Percentiles rank a stretch among this genome's conserved stretches.
These are phyloP conservation scores for Nemopilema nomurai DNA, from an alignment of 30 jellyfish, hydroid and myxozoan species.

Conservation along the genomic window DNA sequence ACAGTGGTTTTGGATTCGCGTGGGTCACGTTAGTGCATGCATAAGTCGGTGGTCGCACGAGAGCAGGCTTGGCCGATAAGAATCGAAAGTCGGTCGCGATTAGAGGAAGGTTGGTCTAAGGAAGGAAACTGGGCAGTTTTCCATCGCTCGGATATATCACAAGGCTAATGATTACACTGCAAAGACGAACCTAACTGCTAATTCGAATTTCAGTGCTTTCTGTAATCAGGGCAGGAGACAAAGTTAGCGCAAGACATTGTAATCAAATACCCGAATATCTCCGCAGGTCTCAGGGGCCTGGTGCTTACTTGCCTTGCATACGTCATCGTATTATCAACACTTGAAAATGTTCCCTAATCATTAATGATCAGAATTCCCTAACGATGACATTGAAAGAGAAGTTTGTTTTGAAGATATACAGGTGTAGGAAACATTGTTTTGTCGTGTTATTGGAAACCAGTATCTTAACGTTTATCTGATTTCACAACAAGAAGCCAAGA, in stretches of 20 bases:
- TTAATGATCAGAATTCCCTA: no score
- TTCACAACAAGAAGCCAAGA: neutral
- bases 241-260: no score
- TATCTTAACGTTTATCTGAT: neutral
- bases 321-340: no score
- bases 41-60: neutral
- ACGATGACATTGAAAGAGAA: no score
- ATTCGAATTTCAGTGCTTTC: neutral
- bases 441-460: neutral
- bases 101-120: neutral
- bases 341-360: no score
- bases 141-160: neutral
- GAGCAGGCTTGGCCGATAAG: neutral
- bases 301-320: no score
- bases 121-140: neutral
- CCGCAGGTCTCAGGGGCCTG: no score
- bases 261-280: no score
- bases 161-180: no score
- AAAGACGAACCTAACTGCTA: neutral
- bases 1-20: neutral
- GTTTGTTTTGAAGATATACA: no score
- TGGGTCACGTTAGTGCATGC: neutral
- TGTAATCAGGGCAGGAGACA: neutral
- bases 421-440: no score
- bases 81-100: neutral